phyloP scores from a whole-genome alignment of 53 echinoderm and acorn worm species.

The Crossaster papposus region DNA sequence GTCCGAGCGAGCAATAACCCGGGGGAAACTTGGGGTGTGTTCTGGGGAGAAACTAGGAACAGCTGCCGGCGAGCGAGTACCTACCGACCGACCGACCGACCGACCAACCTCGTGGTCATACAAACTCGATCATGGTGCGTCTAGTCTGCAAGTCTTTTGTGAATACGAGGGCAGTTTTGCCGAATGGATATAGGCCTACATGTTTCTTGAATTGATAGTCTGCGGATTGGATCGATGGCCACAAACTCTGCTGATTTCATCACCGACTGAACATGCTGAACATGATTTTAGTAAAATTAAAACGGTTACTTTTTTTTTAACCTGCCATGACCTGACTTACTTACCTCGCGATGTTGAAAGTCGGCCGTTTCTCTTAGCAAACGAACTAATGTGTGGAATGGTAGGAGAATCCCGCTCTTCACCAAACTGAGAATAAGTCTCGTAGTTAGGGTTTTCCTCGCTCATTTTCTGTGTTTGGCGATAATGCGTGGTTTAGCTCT shows the following conservation, averaged over 20 bases:
- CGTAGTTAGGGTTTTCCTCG: constrained; percentile 24
- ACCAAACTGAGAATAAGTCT: constrained; percentile 44
- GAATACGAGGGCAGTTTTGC: constrained; percentile 7
- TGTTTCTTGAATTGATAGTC: background rate
- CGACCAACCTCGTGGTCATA: background rate
- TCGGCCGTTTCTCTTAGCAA: constrained; percentile 38
- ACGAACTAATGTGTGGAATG: constrained; percentile 67
- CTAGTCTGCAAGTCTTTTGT: background rate
- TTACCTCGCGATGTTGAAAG: constrained; percentile 44
- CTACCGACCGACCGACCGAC: background rate
- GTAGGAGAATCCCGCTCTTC: constrained; percentile 29
- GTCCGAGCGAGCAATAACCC: constrained; percentile 2
- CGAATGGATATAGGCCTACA: too few relatives aligned
- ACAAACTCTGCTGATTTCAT: background rate
- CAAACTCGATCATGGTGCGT: background rate
- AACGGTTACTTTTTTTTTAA: too few relatives aligned
- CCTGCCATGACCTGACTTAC: constrained; percentile 25
- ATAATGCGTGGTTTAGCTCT: background rate
- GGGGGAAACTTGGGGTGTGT: background rate
- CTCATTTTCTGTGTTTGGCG: constrained; percentile 37
- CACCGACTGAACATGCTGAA: background rate
- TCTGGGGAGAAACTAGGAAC: background rate
- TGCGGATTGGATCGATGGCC: background rate
- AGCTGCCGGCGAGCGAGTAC: background rate
- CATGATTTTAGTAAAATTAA: too few relatives aligned